Conservation (phyloP, 2,113 vertebrate genomes). For the Leiothrix lutea region DNA sequence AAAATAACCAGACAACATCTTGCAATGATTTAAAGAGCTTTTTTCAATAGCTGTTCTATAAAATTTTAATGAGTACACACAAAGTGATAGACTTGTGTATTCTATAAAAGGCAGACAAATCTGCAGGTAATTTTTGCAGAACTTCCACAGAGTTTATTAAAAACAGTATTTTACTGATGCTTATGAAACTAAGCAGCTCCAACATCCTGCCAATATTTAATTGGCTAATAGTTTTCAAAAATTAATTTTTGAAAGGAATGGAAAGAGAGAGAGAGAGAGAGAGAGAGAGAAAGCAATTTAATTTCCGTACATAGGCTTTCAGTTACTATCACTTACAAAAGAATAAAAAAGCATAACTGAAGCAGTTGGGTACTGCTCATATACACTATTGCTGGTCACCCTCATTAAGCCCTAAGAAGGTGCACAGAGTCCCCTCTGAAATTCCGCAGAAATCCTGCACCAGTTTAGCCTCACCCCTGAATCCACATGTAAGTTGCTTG, state of each 20-base stretch:
- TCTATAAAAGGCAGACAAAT: background rate
- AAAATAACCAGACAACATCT: constrained; percentile 29
- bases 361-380: background rate
- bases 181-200: background rate
- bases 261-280: background rate
- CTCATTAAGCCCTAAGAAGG: background rate
- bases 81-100: constrained; percentile 19
- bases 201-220: background rate
- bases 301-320: background rate
- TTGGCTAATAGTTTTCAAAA: background rate
- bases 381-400: background rate
- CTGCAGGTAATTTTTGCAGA: constrained; percentile 22
- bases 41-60: constrained; percentile 40
- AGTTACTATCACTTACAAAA: background rate
- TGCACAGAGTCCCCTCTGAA: background rate
- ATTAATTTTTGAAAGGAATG: background rate
- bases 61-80: constrained; percentile 63
- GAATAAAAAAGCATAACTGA: background rate
- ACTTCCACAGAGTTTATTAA: constrained; percentile 46
- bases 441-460: background rate
- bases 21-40: constrained; percentile 57
- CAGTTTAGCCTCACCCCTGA: background rate
- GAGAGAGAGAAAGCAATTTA: background rate
- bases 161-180: constrained; percentile 52
- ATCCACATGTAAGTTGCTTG: background rate